A percentile compares a stretch with the other conserved stretches of the same genome.
phyloP scores from a whole-genome alignment of 2,888 invertebrate species.

The Macrophya alboannulata region DNA sequence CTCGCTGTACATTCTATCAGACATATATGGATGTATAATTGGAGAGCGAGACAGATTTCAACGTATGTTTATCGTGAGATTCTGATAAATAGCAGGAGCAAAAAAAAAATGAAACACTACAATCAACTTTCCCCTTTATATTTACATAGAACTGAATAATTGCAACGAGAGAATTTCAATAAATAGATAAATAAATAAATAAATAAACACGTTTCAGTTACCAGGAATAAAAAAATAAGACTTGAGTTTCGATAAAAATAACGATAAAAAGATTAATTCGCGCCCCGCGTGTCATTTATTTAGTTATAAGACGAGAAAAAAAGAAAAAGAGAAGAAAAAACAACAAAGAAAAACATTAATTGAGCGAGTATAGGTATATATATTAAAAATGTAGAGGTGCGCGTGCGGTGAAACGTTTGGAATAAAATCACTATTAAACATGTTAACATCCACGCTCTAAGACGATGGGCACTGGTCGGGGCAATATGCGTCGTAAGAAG shows the following conservation, averaged over 20 bases:
- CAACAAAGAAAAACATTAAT: neutral
- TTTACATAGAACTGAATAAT: neutral
- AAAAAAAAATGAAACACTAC: neutral
- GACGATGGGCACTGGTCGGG: neutral
- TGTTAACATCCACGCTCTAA: constrained; percentile 7
- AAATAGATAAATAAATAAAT: neutral
- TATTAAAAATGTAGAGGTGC: neutral
- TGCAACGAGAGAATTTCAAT: neutral
- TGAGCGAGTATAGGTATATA: neutral
- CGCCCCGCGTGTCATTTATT: neutral
- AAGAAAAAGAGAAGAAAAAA: too few species aligned
- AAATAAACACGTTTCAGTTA: too few species aligned
- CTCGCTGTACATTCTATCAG: neutral
- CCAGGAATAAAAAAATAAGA: neutral
- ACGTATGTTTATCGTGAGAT: neutral
- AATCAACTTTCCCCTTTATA: neutral
- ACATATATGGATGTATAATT: neutral
- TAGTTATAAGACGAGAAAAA: neutral
- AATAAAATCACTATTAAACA: constrained; percentile 7
- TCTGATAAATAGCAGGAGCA: neutral
- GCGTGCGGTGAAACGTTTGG: neutral
- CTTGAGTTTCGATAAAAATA: neutral
- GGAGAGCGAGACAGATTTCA: neutral
- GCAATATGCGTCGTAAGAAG: constrained; percentile 49
- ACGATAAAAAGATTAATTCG: neutral